Percentiles rank a stretch among this genome's conserved stretches.
These are phyloP conservation scores for Mya arenaria DNA, from an alignment of 1,140 invertebrate genomes.

Conservation along the genomic window DNA sequence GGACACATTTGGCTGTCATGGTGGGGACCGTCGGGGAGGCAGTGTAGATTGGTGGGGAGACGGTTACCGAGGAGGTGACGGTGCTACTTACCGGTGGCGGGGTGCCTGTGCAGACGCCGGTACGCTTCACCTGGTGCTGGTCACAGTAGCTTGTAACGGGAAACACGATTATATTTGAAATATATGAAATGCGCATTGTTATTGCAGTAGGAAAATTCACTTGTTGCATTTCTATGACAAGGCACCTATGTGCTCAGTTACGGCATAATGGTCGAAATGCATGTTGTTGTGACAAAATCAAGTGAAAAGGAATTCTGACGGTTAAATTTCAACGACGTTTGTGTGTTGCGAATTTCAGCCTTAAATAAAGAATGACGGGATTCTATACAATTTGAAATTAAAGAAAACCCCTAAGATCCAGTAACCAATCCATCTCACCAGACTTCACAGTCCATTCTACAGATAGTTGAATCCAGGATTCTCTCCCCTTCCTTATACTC, in stretches of 20 bases:
- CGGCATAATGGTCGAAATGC: no score
- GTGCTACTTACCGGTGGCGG: conserved; percentile 4
- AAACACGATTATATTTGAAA: not conserved
- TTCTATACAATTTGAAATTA: no score
- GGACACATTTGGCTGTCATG: conserved; percentile 47
- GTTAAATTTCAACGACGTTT: no score
- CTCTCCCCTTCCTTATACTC: conserved; percentile 89
- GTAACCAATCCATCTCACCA: conserved; percentile 84
- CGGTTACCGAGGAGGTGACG: not conserved
- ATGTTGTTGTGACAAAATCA: no score
- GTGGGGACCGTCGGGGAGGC: conserved; percentile 33
- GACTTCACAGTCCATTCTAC: conserved; percentile 87
- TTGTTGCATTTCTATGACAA: no score
- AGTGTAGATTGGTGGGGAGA: conserved; percentile 15
- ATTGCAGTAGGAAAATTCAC: no score
- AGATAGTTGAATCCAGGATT: conserved; percentile 83
- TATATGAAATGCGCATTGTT: not conserved
- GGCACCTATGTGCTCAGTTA: no score
- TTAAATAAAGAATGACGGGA: no score
- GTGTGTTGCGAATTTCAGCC: no score
- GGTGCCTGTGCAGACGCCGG: conserved; percentile 53
- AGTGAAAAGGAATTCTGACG: no score
- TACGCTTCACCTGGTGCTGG: conserved; percentile 56
- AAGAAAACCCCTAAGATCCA: no score
- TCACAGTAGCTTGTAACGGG: conserved; percentile 59